phyloP scores from a whole-genome alignment of 2,888 invertebrate genomes.

The Meliscaeva auricollis region DNA sequence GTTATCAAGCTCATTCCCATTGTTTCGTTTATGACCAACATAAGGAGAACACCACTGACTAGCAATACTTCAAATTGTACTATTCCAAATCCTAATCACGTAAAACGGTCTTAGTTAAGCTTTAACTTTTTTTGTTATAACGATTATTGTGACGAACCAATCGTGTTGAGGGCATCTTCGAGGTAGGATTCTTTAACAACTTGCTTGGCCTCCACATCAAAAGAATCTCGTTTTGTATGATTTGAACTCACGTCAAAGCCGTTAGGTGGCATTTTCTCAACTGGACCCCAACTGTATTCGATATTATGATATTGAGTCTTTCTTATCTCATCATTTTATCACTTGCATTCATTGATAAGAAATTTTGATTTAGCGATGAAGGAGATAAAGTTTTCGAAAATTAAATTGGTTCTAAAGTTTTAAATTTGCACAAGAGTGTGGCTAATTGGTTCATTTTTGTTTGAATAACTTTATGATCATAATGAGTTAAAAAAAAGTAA shows the following conservation, averaged over 20 bases:
- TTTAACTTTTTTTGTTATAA: neutral
- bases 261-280: slow-evolving; percentile 57
- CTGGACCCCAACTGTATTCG: slow-evolving; percentile 27
- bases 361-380: neutral
- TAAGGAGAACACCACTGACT: slow-evolving; percentile 87
- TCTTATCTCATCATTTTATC: slow-evolving; percentile 28
- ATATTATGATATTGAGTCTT: neutral
- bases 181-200: slow-evolving; percentile 30
- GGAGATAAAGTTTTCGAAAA: neutral
- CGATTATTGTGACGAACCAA: slow-evolving; percentile 47
- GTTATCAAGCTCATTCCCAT: slow-evolving; percentile 88
- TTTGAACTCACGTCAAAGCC: slow-evolving; percentile 21
- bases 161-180: slow-evolving; percentile 56
- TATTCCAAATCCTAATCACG: slow-evolving; percentile 86
- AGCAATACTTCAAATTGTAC: slow-evolving; percentile 87
- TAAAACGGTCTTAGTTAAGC: neutral
- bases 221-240: neutral
- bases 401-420: slow-evolving; percentile 4
- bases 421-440: neutral
- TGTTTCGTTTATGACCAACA: slow-evolving; percentile 90
- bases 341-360: slow-evolving; percentile 10
- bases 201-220: slow-evolving; percentile 33
- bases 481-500: neutral
- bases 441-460: slow-evolving; percentile 10
- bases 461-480: neutral